These are phyloP conservation scores for Scaptodrosophila latifasciaeformis DNA, from an alignment of 2,888 invertebrate genomes.

Conservation along the genomic window DNA sequence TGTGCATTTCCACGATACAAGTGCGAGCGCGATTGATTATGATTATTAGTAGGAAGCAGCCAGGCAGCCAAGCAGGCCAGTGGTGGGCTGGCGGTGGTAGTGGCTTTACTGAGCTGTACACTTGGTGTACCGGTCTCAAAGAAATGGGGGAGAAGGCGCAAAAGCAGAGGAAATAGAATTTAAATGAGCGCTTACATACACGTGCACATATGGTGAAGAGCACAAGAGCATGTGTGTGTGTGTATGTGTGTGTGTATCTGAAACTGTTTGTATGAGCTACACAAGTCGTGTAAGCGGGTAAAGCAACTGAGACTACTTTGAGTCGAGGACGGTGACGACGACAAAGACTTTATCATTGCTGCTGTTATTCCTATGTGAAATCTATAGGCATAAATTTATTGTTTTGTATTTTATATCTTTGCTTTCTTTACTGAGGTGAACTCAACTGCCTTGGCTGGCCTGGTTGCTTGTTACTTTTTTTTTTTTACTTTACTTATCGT, in stretches of 20 bases:
- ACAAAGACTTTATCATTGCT: neutral
- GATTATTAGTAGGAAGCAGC: conserved; percentile 61
- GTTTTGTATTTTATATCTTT: conserved; percentile 45
- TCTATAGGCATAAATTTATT: conserved; percentile 67
- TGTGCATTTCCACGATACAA: conserved; percentile 56
- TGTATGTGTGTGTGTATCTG: conserved; percentile 21
- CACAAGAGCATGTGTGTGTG: neutral
- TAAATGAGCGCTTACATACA: conserved; percentile 49
- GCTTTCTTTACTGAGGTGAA: neutral
- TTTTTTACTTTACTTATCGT: conserved; percentile 27
- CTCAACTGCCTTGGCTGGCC: conserved; percentile 18
- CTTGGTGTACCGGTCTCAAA: conserved; percentile 12
- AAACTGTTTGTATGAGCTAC: conserved; percentile 24
- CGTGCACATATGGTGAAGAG: conserved; percentile 13
- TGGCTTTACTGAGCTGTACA: neutral
- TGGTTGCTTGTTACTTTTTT: conserved; percentile 37
- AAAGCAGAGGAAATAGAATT: conserved; percentile 54
- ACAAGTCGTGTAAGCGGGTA: conserved; percentile 45
- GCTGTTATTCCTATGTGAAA: conserved; percentile 42
- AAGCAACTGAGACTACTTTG: no score
- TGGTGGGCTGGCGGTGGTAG: neutral
- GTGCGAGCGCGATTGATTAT: conserved; percentile 66
- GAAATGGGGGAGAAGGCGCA: conserved; percentile 27
- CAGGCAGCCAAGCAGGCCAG: conserved; percentile 16
- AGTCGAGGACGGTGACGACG: conserved; percentile 25